Percentiles rank a stretch among this genome's conserved stretches.
Evolutionary conservation across 2,113 vertebrate species (phyloP).

Genomic region (Oriolus oriolus): DNA sequence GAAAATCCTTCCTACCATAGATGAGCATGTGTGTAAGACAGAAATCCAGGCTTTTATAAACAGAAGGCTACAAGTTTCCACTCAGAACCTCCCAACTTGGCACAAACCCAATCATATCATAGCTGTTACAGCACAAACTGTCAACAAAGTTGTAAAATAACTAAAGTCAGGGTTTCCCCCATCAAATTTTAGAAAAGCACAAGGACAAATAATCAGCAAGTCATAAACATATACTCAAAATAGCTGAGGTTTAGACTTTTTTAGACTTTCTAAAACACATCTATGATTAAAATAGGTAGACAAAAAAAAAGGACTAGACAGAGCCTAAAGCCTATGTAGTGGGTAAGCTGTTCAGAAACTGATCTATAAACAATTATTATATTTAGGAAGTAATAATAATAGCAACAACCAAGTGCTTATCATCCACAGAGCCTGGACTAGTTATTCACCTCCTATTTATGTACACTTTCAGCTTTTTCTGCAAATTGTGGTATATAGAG

Average conservation of each 20-base stretch:
- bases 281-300: background rate
- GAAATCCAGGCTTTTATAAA: slow-evolving; percentile 46
- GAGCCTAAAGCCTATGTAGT: background rate
- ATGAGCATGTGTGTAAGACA: background rate
- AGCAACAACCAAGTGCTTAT: background rate
- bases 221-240: slow-evolving; percentile 7
- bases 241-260: background rate
- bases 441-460: background rate
- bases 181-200: slow-evolving; percentile 29
- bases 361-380: background rate
- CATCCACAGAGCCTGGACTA: background rate
- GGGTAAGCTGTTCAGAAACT: background rate
- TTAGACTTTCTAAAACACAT: background rate
- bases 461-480: background rate
- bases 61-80: slow-evolving; percentile 60
- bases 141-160: slow-evolving; percentile 59
- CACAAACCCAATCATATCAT: slow-evolving; percentile 47
- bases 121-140: slow-evolving; percentile 48
- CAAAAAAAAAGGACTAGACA: background rate
- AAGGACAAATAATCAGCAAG: slow-evolving; percentile 17
- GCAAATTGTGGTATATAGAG: background rate
- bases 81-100: slow-evolving; percentile 51
- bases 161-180: slow-evolving; percentile 46
- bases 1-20: background rate
- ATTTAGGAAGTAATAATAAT: background rate